Conservation (phyloP, 2,113 vertebrate species). For the Gavia stellata region DNA sequence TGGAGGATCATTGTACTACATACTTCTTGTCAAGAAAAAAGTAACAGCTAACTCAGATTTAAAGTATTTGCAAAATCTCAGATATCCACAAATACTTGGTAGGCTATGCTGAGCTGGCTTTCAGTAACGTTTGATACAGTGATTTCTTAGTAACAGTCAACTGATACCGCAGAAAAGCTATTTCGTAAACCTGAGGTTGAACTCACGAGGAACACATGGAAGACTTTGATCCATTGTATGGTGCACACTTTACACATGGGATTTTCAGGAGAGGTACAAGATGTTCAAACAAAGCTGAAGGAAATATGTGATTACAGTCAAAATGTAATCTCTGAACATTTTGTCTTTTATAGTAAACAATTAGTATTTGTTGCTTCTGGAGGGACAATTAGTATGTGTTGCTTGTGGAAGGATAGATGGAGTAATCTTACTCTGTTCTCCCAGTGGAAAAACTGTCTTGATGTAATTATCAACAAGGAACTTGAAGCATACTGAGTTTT, state of each 20-base stretch:
- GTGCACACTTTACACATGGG: not conserved
- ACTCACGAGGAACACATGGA: not conserved
- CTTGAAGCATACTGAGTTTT: slow-evolving; percentile 37
- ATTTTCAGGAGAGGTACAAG: not conserved
- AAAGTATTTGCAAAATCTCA: not conserved
- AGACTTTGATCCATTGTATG: not conserved
- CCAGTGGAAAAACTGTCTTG: slow-evolving; percentile 22
- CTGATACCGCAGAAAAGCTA: not conserved
- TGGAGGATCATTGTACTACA: not conserved
- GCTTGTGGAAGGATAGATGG: not conserved
- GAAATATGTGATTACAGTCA: not conserved
- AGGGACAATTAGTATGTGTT: slow-evolving; percentile 15
- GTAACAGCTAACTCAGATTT: not conserved
- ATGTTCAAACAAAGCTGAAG: not conserved
- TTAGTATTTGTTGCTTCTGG: slow-evolving; percentile 27
- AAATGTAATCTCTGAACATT: slow-evolving; percentile 1
- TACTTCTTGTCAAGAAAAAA: not conserved
- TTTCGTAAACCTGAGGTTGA: not conserved
- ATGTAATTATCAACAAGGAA: slow-evolving; percentile 46
- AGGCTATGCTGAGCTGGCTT: not conserved
- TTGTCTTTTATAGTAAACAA: slow-evolving; percentile 25
- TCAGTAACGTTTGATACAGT: not conserved
- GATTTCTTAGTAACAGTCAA: not conserved
- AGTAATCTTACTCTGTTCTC: slow-evolving; percentile 4
- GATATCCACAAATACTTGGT: not conserved